A percentile compares a stretch with the other conserved stretches of the same genome.
Conservation (phyloP, 1,140 invertebrate species). For the Drosophila sproati region DNA sequence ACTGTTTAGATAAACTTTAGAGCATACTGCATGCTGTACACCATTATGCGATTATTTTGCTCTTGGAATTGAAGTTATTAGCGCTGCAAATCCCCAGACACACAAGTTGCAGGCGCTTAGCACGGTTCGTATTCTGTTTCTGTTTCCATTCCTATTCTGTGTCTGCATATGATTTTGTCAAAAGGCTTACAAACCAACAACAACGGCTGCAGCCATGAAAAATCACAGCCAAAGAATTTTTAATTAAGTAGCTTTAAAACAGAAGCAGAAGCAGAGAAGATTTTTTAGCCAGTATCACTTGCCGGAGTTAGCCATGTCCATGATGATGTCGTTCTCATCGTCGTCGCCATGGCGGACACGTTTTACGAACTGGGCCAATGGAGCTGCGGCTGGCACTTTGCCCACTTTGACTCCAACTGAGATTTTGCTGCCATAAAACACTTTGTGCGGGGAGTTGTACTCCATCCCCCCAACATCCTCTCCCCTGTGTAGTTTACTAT, state of each 20-base stretch:
- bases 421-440: conserved; percentile 74
- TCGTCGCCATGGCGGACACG: conserved; percentile 55
- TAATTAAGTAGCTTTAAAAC: conserved; percentile 58
- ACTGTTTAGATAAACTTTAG: conserved; percentile 62
- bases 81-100: conserved; percentile 42
- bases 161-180: conserved; percentile 42
- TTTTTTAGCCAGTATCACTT: conserved; percentile 15
- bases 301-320: conserved; percentile 19
- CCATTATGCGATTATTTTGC: conserved; percentile 11
- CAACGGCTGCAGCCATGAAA: conserved; percentile 26
- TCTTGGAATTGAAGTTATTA: conserved; percentile 48
- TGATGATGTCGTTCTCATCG: conserved; percentile 53
- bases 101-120: conserved; percentile 30
- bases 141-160: conserved; percentile 25
- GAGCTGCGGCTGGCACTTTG: conserved; percentile 60
- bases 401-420: conserved; percentile 67
- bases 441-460: conserved; percentile 39
- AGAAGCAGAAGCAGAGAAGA: neutral
- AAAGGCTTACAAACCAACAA: conserved; percentile 20
- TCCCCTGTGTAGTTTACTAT: conserved; percentile 59
- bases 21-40: neutral
- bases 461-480: neutral
- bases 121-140: no score
- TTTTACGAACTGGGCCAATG: conserved; percentile 55
- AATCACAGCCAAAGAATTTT: conserved; percentile 63